Percentiles rank a stretch among this genome's conserved stretches.
Evolutionary conservation across 2,113 vertebrate genomes (phyloP).

Genomic region (Lagopus leucura): DNA sequence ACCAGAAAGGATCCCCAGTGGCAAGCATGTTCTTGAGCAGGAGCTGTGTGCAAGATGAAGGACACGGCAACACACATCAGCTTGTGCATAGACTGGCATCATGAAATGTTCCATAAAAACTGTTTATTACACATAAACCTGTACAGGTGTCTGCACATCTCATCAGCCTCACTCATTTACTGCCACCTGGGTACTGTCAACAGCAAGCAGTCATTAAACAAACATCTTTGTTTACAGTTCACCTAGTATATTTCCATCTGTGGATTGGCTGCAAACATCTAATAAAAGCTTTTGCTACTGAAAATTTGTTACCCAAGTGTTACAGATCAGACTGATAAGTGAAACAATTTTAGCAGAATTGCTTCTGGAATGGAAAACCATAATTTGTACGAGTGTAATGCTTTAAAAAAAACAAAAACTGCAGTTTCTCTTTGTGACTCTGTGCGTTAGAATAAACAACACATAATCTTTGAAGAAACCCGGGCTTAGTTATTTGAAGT

Average conservation of each 20-base stretch:
- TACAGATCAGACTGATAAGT: not conserved
- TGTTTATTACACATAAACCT: not conserved
- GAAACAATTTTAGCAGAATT: not conserved
- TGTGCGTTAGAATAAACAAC: not conserved
- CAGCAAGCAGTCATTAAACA: not conserved
- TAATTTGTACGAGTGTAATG: not conserved
- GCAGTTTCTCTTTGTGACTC: not conserved
- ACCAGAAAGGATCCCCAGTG: not conserved
- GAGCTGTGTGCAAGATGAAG: not conserved
- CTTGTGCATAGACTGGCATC: not conserved
- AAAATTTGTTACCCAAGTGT: not conserved
- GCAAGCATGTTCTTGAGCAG: not conserved
- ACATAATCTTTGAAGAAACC: not conserved
- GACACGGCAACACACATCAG: not conserved
- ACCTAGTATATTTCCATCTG: not conserved
- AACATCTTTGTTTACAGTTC: not conserved
- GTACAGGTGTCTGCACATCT: not conserved
- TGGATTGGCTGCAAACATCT: not conserved
- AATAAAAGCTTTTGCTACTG: not conserved
- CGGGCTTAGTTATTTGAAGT: not conserved
- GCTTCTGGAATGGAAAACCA: not conserved
- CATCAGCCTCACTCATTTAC: constrained; percentile 1
- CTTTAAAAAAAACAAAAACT: not conserved
- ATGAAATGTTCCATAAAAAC: not conserved
- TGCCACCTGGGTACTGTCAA: not conserved